A percentile compares a stretch with the other conserved stretches of the same genome.
These are phyloP conservation scores for Geodia barretti DNA, from an alignment of 37 sponge, comb jelly and placozoan genomes.

Conservation along the genomic window DNA sequence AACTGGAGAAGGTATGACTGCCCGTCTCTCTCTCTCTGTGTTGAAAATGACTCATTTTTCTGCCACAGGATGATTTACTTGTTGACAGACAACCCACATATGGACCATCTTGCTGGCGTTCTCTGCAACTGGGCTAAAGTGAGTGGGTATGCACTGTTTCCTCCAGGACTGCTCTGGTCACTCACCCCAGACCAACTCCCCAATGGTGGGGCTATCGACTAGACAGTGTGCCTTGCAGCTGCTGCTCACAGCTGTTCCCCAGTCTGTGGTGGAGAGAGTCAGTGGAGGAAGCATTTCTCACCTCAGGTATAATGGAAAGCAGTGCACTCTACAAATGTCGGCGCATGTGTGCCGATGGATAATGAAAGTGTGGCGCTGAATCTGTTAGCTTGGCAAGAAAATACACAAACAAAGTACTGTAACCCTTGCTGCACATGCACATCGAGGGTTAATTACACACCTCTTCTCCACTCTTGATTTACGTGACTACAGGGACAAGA, in stretches of 20 bases:
- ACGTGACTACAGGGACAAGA: background rate
- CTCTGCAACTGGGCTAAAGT: background rate
- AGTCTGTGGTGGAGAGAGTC: background rate
- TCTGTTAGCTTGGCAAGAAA: no score
- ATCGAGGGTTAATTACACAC: no score
- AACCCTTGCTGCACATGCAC: no score
- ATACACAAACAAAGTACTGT: no score
- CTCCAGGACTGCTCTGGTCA: background rate
- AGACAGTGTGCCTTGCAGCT: background rate
- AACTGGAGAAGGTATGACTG: background rate
- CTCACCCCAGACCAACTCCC: background rate
- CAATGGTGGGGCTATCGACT: background rate
- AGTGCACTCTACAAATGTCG: no score
- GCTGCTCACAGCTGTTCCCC: background rate
- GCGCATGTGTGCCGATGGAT: no score
- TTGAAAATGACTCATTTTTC: background rate
- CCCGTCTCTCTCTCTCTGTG: no score
- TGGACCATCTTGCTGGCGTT: background rate
- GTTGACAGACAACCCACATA: background rate
- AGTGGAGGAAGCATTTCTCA: background rate
- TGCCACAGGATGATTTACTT: background rate
- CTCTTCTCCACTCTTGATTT: no score
- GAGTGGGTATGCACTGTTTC: background rate
- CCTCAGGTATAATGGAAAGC: background rate
- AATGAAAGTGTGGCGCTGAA: no score